Conservation (phyloP, 2,797 vertebrate genomes). For the Phataginus tetradactyla region DNA sequence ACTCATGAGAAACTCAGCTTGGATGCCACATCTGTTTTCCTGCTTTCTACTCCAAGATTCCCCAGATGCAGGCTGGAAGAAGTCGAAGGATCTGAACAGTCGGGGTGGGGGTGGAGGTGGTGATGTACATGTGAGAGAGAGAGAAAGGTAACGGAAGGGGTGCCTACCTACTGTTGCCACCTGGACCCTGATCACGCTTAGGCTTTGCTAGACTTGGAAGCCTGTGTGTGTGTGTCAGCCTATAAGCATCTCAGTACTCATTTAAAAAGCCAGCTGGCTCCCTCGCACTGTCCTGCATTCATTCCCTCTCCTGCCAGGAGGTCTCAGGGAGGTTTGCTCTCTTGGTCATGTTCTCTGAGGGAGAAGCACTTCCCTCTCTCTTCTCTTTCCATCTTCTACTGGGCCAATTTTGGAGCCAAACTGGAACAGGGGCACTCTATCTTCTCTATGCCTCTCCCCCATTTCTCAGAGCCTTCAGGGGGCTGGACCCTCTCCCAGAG, state of each 20-base stretch:
- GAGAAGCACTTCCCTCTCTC: constrained; percentile 67
- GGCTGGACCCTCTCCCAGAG: not conserved
- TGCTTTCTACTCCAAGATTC: constrained; percentile 69
- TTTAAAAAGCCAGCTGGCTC: not conserved
- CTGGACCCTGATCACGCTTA: not conserved
- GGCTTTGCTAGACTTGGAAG: not conserved
- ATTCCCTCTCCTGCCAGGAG: not conserved
- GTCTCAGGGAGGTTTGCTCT: not conserved
- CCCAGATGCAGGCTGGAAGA: constrained; percentile 57
- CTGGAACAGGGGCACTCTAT: not conserved
- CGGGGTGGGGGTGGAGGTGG: not conserved
- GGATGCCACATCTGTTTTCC: constrained; percentile 60
- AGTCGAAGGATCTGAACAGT: constrained; percentile 62
- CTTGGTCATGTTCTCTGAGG: constrained; percentile 45
- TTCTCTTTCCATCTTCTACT: constrained; percentile 57
- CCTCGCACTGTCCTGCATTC: not conserved
- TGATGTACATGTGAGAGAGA: too few relatives aligned
- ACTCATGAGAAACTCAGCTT: constrained; percentile 47
- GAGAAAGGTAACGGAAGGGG: constrained; percentile 53
- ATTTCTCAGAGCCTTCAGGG: constrained; percentile 31
- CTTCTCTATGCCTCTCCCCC: not conserved
- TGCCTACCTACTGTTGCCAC: not conserved
- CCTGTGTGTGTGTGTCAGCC: not conserved
- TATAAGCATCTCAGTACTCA: not conserved
- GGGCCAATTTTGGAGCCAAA: not conserved